Evolutionary conservation across 2,888 invertebrate species (phyloP), one percentile per base, ranked within the genome.

Genomic region (Enchytraeus crypticus): DNA sequence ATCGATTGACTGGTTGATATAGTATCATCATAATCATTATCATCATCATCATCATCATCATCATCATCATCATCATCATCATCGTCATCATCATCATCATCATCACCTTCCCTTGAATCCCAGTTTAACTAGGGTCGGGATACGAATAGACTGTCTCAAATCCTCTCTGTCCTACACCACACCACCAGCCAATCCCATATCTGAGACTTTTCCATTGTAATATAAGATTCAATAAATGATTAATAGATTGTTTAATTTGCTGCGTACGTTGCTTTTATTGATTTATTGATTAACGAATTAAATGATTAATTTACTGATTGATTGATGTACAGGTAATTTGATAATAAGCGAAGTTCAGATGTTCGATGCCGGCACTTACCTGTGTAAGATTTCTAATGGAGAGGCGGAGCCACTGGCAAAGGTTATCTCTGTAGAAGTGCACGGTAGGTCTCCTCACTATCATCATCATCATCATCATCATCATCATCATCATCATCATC

Each of bases 391-490:
- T 5, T 46, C 29, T 21, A 57, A 57, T 46, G 57, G 46, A 46
- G 46, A 46, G 5, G 55, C 33, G 32, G 33, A 54, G 27, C 38
- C 55, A 5, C 55, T 34, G 38, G 38, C 55, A n/a, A 54, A 54
- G 18, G 55, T 54, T 34, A 38, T 54, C 55, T 54, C 55, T 38
- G 55, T 54, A 34, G 55, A 54, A 54, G 34, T 54, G 27, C 55
- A 33, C 27, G 55, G 55, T 54, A 3, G 34, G 55, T 49, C 1
- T 60, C 55, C 2, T 49, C 57, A 57, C 38, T 21, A 11, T 33
- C 51, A 60, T 58, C 49, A 57, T 60, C 57, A 29, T 58, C 57
- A 30, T 49, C 57, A 57, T 47, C 60, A 46, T 58, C 45, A 29
- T 45, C 57, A 43, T 11, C 57, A 57, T 47, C 57, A 57, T 45